Evolutionary conservation across 2,888 invertebrate genomes (phyloP).

Genomic region (Drosophila suboccidentalis): DNA sequence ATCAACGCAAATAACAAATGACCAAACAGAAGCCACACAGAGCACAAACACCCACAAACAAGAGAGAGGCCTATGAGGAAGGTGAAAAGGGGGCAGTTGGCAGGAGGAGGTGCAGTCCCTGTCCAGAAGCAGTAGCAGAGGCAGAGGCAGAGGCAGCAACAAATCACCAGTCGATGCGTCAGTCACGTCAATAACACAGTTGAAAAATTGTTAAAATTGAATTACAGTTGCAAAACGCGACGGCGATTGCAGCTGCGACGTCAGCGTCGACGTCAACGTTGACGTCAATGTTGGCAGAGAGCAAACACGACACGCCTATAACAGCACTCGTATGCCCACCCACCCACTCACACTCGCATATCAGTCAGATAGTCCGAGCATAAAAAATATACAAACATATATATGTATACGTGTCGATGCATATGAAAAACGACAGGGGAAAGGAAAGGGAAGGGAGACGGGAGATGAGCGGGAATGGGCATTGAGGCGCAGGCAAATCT

Average conservation of each 20-base stretch:
- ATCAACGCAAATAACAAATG: slow-evolving; percentile 78
- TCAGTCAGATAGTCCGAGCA: slow-evolving; percentile 40
- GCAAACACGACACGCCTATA: slow-evolving; percentile 26
- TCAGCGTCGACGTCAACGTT: slow-evolving; percentile 29
- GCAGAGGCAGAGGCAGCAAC: slow-evolving; percentile 45
- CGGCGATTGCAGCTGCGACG: slow-evolving; percentile 58
- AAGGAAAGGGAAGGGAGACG: not conserved
- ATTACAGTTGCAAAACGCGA: slow-evolving; percentile 81
- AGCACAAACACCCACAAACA: slow-evolving; percentile 37
- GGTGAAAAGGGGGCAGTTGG: no score
- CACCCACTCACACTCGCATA: slow-evolving; percentile 19
- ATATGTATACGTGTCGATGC: slow-evolving; percentile 54
- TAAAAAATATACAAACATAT: slow-evolving; percentile 9
- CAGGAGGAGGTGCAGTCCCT: not conserved
- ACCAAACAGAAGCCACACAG: slow-evolving; percentile 54
- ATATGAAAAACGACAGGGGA: slow-evolving; percentile 67
- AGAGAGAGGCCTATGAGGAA: slow-evolving; percentile 25
- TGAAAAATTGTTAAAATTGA: slow-evolving; percentile 85
- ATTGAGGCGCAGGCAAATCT: slow-evolving; percentile 63
- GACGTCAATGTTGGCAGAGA: slow-evolving; percentile 22
- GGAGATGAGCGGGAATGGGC: slow-evolving; percentile 7
- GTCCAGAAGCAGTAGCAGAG: no score
- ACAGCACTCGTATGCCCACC: slow-evolving; percentile 7
- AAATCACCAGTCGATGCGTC: slow-evolving; percentile 80
- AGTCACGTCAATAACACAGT: slow-evolving; percentile 84